Evolutionary conservation across 1,140 invertebrate species (phyloP), one percentile per base, ranked within the genome.

Genomic region (Macrobrachium rosenbergii): DNA sequence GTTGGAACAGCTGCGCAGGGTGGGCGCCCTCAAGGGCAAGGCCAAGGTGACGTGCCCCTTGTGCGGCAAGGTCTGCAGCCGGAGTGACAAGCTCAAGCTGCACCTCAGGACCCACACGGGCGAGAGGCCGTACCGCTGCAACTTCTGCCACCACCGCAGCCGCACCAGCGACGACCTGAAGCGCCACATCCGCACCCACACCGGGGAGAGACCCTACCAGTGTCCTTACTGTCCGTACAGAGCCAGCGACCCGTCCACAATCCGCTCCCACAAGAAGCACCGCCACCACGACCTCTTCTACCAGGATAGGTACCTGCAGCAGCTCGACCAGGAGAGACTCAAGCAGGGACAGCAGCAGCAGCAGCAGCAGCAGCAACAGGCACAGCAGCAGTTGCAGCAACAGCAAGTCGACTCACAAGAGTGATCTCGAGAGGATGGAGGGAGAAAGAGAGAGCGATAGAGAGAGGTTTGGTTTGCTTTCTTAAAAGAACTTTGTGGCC

Each of bases 161-260:
- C 94, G 95, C 2, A 93, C 97, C 78, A 97, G 97, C 10, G 97
- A 98, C 90, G 97, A 99, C 91, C 92, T 95, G 58, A 95, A 95
- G 16, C 91, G 95, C 86, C 94, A 94, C 90, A 94, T 93, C 88
- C 91, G 94, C 43, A 94, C 94, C 88, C 94, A 95, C 90, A 94
- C 94, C 6, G 94, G 94, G 19, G 94, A 94, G 89, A 89, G 93
- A 82, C 94, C 94, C 1, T 94, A 94, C 90, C 93, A 93, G 87
- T 95, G 94, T 90, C 90, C 92, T 58, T 91, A 93, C 28, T 95
- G 95, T 90, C 88, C 88, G 12, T 88, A 88, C 72, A 37, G 88
- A 63, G 88, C 88, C 45, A 84, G 82, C 77, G 88, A 88, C 83
- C 88, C 83, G 59, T 85, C 82, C 88, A 88, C 88, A 23, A 88